Conservation (phyloP, 1,140 invertebrate species). For the Platyura marginata region DNA sequence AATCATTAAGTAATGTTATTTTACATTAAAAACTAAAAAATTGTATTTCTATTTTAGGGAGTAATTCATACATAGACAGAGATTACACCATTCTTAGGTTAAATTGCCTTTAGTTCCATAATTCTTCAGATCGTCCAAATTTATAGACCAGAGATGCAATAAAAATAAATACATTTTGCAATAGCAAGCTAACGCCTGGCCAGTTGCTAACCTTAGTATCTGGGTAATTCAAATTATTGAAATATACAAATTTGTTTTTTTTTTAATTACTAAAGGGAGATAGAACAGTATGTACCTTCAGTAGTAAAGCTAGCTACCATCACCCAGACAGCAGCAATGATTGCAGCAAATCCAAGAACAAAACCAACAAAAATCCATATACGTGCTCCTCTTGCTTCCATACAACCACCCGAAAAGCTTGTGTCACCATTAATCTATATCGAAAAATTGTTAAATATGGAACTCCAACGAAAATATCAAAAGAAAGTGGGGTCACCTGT, state of each 20-base stretch:
- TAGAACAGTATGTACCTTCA: slow-evolving; percentile 12
- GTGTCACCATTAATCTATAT: slow-evolving; percentile 1
- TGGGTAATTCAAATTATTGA: neutral
- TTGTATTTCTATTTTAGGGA: too few species aligned
- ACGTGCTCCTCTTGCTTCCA: slow-evolving; percentile 73
- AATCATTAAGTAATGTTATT: too few species aligned
- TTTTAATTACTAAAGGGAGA: neutral
- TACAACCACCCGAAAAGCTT: slow-evolving; percentile 61
- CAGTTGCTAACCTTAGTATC: slow-evolving; percentile 29
- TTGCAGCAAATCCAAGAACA: slow-evolving; percentile 84
- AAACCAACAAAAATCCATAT: slow-evolving; percentile 96
- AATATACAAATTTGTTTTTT: neutral
- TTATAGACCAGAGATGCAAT: slow-evolving; percentile 79
- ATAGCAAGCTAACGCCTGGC: slow-evolving; percentile 79
- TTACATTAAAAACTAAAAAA: too few species aligned
- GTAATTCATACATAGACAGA: too few species aligned
- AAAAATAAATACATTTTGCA: slow-evolving; percentile 94
- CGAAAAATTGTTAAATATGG: too few species aligned
- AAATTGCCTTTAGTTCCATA: slow-evolving; percentile 35
- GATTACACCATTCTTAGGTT: too few species aligned
- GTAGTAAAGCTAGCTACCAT: slow-evolving; percentile 65
- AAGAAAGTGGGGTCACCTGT: slow-evolving; percentile 58
- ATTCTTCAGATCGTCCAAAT: slow-evolving; percentile 84
- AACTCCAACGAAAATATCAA: too few species aligned
- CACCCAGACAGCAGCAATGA: slow-evolving; percentile 93